These are phyloP conservation scores for Malurus leucopterus DNA, from an alignment of 2,797 vertebrate species.

Conservation along the genomic window DNA sequence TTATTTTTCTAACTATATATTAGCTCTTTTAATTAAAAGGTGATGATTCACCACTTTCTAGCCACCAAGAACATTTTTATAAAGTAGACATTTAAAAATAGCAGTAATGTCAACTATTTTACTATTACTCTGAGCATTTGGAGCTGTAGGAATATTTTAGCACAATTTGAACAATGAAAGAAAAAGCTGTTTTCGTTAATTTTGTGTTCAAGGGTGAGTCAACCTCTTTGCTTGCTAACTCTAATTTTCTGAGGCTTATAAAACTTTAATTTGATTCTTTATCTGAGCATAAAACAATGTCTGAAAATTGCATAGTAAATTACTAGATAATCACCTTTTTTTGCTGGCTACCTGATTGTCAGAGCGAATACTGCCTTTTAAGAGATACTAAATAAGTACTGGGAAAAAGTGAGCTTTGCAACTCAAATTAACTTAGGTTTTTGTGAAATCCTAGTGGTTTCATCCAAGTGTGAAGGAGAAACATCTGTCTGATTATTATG, in stretches of 20 bases:
- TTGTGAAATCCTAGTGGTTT: neutral
- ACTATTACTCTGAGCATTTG: conserved; percentile 8
- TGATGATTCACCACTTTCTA: conserved; percentile 53
- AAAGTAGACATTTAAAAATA: conserved; percentile 23
- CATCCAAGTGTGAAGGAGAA: neutral
- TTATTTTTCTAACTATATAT: conserved; percentile 52
- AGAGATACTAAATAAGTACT: conserved; percentile 10
- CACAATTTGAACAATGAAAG: conserved; percentile 44
- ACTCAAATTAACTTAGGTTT: neutral
- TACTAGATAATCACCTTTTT: conserved; percentile 60
- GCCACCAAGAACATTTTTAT: conserved; percentile 32
- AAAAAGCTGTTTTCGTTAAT: conserved; percentile 46
- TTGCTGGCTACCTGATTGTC: conserved; percentile 52
- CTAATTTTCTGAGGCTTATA: conserved; percentile 70
- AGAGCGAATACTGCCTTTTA: conserved; percentile 36
- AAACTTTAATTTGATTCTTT: conserved; percentile 74
- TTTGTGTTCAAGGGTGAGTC: conserved; percentile 67
- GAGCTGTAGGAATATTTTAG: conserved; percentile 36
- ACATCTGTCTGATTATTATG: neutral
- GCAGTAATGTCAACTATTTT: conserved; percentile 5
- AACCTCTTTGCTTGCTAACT: conserved; percentile 62
- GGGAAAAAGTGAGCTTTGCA: conserved; percentile 32
- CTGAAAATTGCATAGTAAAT: conserved; percentile 66
- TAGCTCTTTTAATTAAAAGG: conserved; percentile 63
- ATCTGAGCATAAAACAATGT: conserved; percentile 63